Evolutionary conservation across 2,797 vertebrate species (phyloP).

Genomic region (Pelobates cultripes): DNA sequence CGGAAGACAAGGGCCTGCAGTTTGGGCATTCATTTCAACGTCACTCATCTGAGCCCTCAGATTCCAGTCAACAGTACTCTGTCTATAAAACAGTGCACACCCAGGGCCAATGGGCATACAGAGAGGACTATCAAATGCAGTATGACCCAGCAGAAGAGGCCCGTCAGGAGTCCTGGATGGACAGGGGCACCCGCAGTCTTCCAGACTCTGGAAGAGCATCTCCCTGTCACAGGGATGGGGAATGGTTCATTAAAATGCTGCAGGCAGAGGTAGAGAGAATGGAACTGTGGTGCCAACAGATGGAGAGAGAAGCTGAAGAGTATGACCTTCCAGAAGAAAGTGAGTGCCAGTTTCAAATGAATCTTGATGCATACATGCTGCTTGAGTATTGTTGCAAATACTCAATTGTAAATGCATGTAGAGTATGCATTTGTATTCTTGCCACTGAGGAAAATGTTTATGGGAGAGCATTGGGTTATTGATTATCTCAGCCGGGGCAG

Average conservation of each 20-base stretch:
- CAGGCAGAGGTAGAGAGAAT: constrained; percentile 96
- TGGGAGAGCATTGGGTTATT: too few species aligned
- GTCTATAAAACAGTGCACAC: constrained; percentile 98
- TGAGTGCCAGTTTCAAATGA: constrained; percentile 60
- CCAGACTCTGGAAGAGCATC: constrained; percentile 93
- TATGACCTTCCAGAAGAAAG: constrained; percentile 93
- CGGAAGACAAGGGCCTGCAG: constrained; percentile 95
- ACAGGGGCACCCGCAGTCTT: constrained; percentile 92
- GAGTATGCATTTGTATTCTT: too few species aligned
- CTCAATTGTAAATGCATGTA: too few species aligned
- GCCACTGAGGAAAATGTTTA: too few species aligned
- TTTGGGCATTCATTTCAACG: constrained; percentile 96
- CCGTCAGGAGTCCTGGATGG: constrained; percentile 76
- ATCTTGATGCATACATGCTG: too few species aligned
- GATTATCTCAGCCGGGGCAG: too few species aligned
- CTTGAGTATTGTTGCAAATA: too few species aligned
- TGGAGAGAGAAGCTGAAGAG: constrained; percentile 95
- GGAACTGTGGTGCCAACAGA: constrained; percentile 98
- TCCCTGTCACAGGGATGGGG: constrained; percentile 92
- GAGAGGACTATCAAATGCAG: constrained; percentile 88
- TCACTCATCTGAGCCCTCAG: constrained; percentile 90
- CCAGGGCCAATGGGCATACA: constrained; percentile 97
- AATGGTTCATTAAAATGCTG: constrained; percentile 95
- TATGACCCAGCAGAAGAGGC: constrained; percentile 79
- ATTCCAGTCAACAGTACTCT: constrained; percentile 87